A percentile compares a stretch with the other conserved stretches of the same genome.
Conservation (phyloP, 2,113 vertebrate genomes). For the Notarius lentiginosus region DNA sequence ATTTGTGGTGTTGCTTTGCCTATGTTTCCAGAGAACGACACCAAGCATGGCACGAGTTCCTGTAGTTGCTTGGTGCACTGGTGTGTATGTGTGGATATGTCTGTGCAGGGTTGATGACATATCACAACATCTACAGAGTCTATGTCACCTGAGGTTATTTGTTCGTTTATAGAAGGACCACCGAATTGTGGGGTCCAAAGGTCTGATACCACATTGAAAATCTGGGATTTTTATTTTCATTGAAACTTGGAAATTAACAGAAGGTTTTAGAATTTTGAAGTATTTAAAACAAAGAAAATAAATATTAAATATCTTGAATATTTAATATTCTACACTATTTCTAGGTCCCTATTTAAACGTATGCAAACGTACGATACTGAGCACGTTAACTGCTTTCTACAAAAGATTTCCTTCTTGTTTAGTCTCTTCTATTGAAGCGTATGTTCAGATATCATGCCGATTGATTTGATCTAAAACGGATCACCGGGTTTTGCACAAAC, state of each 20-base stretch:
- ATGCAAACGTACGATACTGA: too few relatives aligned
- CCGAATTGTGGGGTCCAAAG: too few relatives aligned
- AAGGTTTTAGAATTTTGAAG: not conserved
- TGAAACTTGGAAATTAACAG: not conserved
- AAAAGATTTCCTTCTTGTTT: too few relatives aligned
- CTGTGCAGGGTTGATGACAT: constrained; percentile 2
- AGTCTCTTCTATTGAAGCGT: too few relatives aligned
- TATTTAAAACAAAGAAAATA: not conserved
- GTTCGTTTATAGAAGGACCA: not conserved
- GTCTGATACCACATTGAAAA: not conserved
- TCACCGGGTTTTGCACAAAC: too few relatives aligned
- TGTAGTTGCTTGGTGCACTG: not conserved
- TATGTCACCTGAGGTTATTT: not conserved
- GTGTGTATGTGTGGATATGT: not conserved
- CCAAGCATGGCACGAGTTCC: constrained; percentile 3
- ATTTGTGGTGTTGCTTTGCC: constrained; percentile 7
- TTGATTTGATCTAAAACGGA: too few relatives aligned
- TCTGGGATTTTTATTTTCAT: not conserved
- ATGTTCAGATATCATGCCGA: too few relatives aligned
- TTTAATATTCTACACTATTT: too few relatives aligned
- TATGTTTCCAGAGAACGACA: not conserved
- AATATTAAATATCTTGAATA: not conserved
- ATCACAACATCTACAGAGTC: not conserved
- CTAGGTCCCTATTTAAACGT: too few relatives aligned
- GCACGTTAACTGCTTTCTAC: too few relatives aligned